Base-by-base conservation (phyloP, 2,888 invertebrate genomes). In the Acrobasis suavella region DNA sequence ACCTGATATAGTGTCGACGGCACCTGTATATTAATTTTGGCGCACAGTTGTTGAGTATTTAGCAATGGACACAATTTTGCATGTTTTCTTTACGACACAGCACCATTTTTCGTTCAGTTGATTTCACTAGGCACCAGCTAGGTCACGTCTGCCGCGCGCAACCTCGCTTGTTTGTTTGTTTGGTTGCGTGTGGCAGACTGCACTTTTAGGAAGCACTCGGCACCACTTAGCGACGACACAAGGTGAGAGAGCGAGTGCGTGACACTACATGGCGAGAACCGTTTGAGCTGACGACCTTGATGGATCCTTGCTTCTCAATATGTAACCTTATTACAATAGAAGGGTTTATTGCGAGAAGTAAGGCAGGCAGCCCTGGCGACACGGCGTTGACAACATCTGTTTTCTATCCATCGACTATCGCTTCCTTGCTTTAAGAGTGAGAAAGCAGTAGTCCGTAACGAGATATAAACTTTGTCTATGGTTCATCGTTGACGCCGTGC, bases 11-110 rank as follows among this genome's bases (percentile, higher is more conserved):
- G 87, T 89, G 85, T 88, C 93, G 87, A 91, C 91, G 91, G 93
- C 93, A 93, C 93, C 83, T 89, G 92, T 77, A 81, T 91, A 85
- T 91, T 92, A 80, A 89, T 92, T 91, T 92, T 92, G 89, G 86
- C 91, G 93, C 93, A 93, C 93, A 91, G 82, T 92, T 92, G 87
- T 92, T 90, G 81, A 92, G 93, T 93, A 93, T 93, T 92, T 92
- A 93, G 93, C 84, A 73, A 90, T 90, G 88, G 82, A 92, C 92
- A 91, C 91, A 87, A 88, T 91, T 92, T 88, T 93, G 93, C 92
- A 93, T 93, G 93, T 87, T 88, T 92, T 91, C 83, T 87, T 88
- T 86, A 86, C 85, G 79, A 91, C 92, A 91, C 91, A 83, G 91
- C 92, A 91, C 91, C 83, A 82, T 89, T 89, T 86, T 91, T 87